Conservation (phyloP, 2,113 vertebrate genomes). For the Lepus timidus region DNA sequence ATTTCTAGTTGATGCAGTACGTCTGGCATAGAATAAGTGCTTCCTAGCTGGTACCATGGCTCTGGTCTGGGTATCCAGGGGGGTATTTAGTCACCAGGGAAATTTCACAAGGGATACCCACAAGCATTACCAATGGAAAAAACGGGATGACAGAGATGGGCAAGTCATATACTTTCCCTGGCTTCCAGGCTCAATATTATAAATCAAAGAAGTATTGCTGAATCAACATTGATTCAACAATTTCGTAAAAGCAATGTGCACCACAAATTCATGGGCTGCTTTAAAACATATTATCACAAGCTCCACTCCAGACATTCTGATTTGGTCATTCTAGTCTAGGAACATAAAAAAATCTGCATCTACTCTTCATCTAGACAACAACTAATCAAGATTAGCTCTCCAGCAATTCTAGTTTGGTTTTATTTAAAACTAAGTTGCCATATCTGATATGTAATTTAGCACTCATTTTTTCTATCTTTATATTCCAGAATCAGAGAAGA, state of each 20-base stretch:
- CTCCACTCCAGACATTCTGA: not conserved
- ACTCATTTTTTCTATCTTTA: not conserved
- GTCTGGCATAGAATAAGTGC: not conserved
- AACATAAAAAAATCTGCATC: not conserved
- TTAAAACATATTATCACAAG: not conserved
- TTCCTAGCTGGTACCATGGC: not conserved
- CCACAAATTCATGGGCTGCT: not conserved
- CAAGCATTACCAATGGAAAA: not conserved
- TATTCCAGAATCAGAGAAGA: slow-evolving; percentile 15
- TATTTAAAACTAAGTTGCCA: not conserved
- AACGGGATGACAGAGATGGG: not conserved
- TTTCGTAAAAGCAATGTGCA: not conserved
- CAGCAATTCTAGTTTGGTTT: not conserved
- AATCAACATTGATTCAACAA: not conserved
- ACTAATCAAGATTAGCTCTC: not conserved
- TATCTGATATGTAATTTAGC: not conserved
- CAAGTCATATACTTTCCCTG: not conserved
- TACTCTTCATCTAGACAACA: not conserved
- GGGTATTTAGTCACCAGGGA: not conserved
- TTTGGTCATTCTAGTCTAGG: not conserved
- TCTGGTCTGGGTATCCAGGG: not conserved
- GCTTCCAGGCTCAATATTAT: not conserved
- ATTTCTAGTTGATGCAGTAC: not conserved
- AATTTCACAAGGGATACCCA: not conserved
- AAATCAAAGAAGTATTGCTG: not conserved